Percentiles rank a stretch among this genome's conserved stretches.
These are phyloP conservation scores for Idaea dimidiata DNA, from an alignment of 2,888 invertebrate species.

Conservation along the genomic window DNA sequence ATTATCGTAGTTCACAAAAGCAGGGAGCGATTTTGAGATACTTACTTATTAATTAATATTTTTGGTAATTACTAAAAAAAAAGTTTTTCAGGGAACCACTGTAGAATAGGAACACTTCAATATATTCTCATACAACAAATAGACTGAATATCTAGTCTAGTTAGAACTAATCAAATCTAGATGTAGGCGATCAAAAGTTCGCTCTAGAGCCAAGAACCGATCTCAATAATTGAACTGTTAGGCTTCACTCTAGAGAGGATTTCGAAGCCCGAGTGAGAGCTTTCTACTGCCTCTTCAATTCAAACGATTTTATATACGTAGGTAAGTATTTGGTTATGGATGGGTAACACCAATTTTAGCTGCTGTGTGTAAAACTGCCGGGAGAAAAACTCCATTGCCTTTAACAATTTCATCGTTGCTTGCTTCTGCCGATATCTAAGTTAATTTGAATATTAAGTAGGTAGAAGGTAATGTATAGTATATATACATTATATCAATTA, in stretches of 20 bases:
- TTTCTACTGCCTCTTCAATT: background rate
- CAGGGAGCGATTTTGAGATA: too few relatives aligned
- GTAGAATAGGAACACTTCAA: constrained; percentile 63
- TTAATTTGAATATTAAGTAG: too few relatives aligned
- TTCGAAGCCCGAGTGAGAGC: constrained; percentile 12
- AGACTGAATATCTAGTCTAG: constrained; percentile 62
- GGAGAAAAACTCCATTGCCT: too few relatives aligned
- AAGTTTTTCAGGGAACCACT: constrained; percentile 36
- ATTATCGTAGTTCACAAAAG: too few relatives aligned
- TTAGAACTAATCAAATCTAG: constrained; percentile 73
- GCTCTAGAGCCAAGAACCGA: constrained; percentile 36
- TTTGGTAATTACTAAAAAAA: background rate
- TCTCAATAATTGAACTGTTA: constrained; percentile 58
- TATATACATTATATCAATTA: too few relatives aligned
- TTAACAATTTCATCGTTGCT: too few relatives aligned
- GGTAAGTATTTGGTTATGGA: background rate
- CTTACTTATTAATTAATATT: too few relatives aligned
- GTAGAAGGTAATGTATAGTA: too few relatives aligned
- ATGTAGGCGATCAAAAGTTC: constrained; percentile 53
- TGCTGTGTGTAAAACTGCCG: background rate
- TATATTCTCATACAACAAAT: constrained; percentile 68
- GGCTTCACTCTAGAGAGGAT: constrained; percentile 42
- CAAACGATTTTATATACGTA: background rate
- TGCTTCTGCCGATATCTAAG: too few relatives aligned
- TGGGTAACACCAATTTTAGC: background rate